A percentile compares a stretch with the other conserved stretches of the same genome.
These are phyloP conservation scores for Sebastes iracundus DNA, from an alignment of 2,797 vertebrate species.

Conservation along the genomic window DNA sequence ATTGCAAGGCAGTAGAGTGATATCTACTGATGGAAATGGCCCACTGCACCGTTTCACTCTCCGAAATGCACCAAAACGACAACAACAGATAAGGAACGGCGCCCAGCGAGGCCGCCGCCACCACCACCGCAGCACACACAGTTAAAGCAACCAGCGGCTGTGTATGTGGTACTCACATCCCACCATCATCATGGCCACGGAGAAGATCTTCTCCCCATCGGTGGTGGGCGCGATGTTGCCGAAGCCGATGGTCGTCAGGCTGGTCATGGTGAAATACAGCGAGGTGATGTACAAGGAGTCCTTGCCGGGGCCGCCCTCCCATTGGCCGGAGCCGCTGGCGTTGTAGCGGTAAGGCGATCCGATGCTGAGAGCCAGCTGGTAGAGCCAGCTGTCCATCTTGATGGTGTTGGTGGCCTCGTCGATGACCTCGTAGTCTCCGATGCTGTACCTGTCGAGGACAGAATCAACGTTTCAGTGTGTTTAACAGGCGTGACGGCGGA, in stretches of 20 bases:
- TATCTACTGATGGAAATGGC: not conserved
- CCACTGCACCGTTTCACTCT: not conserved
- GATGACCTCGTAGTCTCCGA: constrained; percentile 96
- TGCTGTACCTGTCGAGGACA: constrained; percentile 85
- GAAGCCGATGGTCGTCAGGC: constrained; percentile 97
- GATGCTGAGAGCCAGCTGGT: constrained; percentile 92
- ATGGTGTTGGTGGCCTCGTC: constrained; percentile 93
- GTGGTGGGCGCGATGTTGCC: constrained; percentile 96
- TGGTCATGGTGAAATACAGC: constrained; percentile 99
- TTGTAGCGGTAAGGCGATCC: constrained; percentile 95
- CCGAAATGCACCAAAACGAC: not conserved
- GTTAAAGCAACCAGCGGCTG: not conserved
- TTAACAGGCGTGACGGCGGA: not conserved
- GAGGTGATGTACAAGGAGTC: constrained; percentile 96
- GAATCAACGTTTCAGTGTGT: fast-evolving
- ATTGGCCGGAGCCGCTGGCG: constrained; percentile 89
- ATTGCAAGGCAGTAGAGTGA: not conserved
- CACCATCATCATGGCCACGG: constrained; percentile 99
- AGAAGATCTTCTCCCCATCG: constrained; percentile 97
- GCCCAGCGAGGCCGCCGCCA: not conserved
- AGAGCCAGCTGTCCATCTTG: constrained; percentile 96
- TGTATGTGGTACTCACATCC: constrained; percentile 88
- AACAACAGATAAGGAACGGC: not conserved
- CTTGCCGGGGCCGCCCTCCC: constrained; percentile 96
- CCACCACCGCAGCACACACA: not conserved